Conservation (phyloP, 2,888 invertebrate genomes). For the Neoitamus cyanurus region DNA sequence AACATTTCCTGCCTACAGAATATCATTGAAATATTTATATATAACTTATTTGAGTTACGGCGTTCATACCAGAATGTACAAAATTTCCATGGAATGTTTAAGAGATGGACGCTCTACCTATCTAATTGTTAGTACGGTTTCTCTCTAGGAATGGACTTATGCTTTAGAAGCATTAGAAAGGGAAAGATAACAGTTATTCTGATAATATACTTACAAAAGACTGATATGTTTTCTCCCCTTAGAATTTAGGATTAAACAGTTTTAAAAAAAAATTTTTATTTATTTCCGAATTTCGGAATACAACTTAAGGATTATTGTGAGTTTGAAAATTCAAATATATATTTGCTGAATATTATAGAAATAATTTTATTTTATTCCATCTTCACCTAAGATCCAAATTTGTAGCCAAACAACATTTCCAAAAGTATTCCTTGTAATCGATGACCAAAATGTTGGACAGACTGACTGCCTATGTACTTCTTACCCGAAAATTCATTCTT, state of each 20-base stretch:
- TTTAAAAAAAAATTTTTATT: slow-evolving; percentile 28
- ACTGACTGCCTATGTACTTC: no score
- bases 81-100: slow-evolving; percentile 20
- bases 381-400: neutral
- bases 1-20: neutral
- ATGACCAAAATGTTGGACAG: no score
- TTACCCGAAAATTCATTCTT: no score
- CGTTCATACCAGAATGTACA: slow-evolving; percentile 1
- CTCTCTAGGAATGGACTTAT: neutral
- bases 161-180: neutral
- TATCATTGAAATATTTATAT: neutral
- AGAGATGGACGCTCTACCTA: neutral
- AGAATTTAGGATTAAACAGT: slow-evolving; percentile 9
- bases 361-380: neutral
- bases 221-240: slow-evolving; percentile 35
- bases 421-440: no score
- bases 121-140: neutral
- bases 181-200: neutral
- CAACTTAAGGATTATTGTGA: neutral
- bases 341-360: neutral
- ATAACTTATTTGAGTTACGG: slow-evolving; percentile 3
- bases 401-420: no score
- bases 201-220: slow-evolving; percentile 19
- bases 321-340: neutral
- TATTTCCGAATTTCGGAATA: slow-evolving; percentile 27